A percentile compares a stretch with the other conserved stretches of the same genome.
These are phyloP conservation scores for Drosophila kohkoa DNA, from an alignment of 1,140 invertebrate genomes.

Conservation along the genomic window DNA sequence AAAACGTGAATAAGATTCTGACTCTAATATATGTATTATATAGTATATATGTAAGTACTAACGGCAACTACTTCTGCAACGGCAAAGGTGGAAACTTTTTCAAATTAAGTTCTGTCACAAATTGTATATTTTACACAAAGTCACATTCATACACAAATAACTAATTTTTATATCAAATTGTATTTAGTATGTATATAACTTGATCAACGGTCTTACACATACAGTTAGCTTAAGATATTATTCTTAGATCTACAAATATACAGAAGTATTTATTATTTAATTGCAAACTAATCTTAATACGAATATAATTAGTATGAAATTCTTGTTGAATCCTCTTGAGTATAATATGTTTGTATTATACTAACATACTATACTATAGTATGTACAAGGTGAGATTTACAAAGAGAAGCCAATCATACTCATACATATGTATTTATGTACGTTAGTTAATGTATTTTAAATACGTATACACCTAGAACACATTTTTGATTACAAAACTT, in stretches of 20 bases:
- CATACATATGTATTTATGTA: no score
- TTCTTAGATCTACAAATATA: neutral
- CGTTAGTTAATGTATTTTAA: neutral
- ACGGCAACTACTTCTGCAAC: slow-evolving; percentile 60
- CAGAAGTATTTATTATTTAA: neutral
- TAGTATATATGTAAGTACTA: slow-evolving; percentile 2
- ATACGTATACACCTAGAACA: neutral
- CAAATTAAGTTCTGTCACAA: slow-evolving; percentile 52
- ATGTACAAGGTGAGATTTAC: no score
- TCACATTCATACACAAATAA: slow-evolving; percentile 1
- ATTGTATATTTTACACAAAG: slow-evolving; percentile 21
- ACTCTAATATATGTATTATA: slow-evolving; percentile 23
- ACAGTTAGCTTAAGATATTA: neutral
- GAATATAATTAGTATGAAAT: neutral
- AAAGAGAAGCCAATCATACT: no score
- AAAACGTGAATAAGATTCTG: slow-evolving; percentile 45
- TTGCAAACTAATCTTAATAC: neutral
- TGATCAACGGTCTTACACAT: neutral
- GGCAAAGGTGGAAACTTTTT: slow-evolving; percentile 61
- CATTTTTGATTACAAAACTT: no score
- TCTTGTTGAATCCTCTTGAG: neutral
- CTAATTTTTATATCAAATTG: neutral
- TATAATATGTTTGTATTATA: neutral
- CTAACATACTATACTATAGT: neutral
- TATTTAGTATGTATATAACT: neutral